Percentiles rank a stretch among this genome's conserved stretches.
Conservation (phyloP, 2,797 vertebrate genomes). For the Sparus aurata region DNA sequence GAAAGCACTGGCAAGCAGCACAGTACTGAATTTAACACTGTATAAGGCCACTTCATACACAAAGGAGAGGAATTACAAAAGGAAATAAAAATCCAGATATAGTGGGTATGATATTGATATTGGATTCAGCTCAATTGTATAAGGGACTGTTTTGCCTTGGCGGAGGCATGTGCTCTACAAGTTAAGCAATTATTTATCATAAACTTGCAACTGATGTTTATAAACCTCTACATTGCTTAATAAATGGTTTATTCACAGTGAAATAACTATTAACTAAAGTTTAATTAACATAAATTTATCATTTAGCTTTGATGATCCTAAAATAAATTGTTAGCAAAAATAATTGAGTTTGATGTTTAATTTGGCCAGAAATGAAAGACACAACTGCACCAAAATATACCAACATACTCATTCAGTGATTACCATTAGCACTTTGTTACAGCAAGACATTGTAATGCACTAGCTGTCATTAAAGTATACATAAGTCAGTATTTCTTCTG, state of each 20-base stretch:
- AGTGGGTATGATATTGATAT: too few relatives aligned
- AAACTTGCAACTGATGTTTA: too few relatives aligned
- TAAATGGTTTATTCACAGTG: too few relatives aligned
- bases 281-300: too few relatives aligned
- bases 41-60: constrained; percentile 27
- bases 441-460: background rate
- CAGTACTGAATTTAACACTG: constrained; percentile 35
- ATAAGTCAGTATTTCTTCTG: constrained; percentile 29
- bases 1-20: constrained; percentile 44
- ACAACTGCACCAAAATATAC: background rate
- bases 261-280: too few relatives aligned
- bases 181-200: too few relatives aligned
- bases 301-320: too few relatives aligned
- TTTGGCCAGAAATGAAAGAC: background rate
- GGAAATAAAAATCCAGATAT: too few relatives aligned
- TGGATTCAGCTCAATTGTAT: too few relatives aligned
- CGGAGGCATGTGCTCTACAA: too few relatives aligned
- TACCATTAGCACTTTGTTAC: background rate
- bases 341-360: background rate
- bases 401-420: background rate
- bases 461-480: constrained; percentile 10
- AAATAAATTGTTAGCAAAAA: background rate
- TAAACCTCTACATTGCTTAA: too few relatives aligned
- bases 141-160: too few relatives aligned
- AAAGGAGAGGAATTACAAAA: background rate